Evolutionary conservation across 2,888 invertebrate species (phyloP).

Genomic region (Rapana venosa): DNA sequence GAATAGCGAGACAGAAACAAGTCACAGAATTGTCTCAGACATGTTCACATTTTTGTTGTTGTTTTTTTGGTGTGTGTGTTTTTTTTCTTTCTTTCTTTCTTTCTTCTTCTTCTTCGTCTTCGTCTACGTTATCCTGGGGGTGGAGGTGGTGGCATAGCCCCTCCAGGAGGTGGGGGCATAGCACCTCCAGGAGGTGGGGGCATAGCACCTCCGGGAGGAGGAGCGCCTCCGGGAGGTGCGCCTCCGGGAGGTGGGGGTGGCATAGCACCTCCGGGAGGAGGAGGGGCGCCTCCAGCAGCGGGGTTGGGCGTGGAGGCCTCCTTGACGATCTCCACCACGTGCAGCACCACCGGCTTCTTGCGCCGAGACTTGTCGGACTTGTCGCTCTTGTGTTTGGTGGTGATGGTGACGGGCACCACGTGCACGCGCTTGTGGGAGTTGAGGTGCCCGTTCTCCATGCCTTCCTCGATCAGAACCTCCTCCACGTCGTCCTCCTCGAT

Average conservation of each 20-base stretch:
- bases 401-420: background rate
- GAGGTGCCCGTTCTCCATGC: background rate
- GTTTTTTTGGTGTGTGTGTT: too few relatives aligned
- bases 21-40: too few relatives aligned
- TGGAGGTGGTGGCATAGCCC: background rate
- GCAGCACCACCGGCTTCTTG: background rate
- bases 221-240: background rate
- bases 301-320: background rate
- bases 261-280: background rate
- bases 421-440: background rate
- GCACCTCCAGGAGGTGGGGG: background rate
- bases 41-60: too few relatives aligned
- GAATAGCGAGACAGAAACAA: too few relatives aligned
- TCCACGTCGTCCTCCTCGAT: background rate
- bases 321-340: background rate
- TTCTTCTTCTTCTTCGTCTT: too few relatives aligned
- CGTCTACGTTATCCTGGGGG: background rate
- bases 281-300: background rate
- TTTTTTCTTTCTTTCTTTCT: background rate
- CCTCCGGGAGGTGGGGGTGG: background rate
- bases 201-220: background rate
- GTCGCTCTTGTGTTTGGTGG: background rate
- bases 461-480: background rate
- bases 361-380: background rate
- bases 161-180: background rate